Conservation (phyloP, 92 coral and sea anemone species). For the Zoanthus sociatus region DNA sequence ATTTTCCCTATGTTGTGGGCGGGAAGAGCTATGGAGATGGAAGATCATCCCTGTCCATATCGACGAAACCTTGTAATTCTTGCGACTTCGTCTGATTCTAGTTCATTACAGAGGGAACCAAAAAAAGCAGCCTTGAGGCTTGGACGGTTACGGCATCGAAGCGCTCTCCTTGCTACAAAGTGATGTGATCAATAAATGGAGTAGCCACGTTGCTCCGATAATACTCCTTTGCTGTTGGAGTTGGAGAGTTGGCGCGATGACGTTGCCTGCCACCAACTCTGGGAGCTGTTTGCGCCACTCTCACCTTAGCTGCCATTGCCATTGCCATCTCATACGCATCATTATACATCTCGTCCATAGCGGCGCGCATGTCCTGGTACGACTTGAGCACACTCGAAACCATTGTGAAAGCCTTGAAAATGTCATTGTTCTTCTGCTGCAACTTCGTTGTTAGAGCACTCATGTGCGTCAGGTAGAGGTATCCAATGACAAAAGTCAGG, state of each 20-base stretch:
- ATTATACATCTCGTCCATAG: not conserved
- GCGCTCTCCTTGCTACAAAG: no score
- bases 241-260: slow-evolving; percentile 32
- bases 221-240: not conserved
- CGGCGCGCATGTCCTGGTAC: slow-evolving; percentile 4
- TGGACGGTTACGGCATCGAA: no score
- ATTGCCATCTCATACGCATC: no score
- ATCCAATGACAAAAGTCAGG: slow-evolving; percentile 26
- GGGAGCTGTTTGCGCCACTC: no score
- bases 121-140: no score
- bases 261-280: not conserved
- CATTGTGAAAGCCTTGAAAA: no score
- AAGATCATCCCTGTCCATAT: not conserved
- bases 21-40: not conserved
- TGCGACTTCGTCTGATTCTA: not conserved
- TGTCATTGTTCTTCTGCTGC: no score
- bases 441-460: slow-evolving; percentile 35
- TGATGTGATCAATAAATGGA: no score
- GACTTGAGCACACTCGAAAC: not conserved
- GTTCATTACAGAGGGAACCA: slow-evolving; percentile 34
- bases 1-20: no score
- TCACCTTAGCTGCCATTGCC: not conserved
- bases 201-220: no score
- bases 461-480: slow-evolving; percentile 49
- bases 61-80: slow-evolving; percentile 33